Conservation (phyloP, 1,140 invertebrate species). For the Kradibia gibbosae region DNA sequence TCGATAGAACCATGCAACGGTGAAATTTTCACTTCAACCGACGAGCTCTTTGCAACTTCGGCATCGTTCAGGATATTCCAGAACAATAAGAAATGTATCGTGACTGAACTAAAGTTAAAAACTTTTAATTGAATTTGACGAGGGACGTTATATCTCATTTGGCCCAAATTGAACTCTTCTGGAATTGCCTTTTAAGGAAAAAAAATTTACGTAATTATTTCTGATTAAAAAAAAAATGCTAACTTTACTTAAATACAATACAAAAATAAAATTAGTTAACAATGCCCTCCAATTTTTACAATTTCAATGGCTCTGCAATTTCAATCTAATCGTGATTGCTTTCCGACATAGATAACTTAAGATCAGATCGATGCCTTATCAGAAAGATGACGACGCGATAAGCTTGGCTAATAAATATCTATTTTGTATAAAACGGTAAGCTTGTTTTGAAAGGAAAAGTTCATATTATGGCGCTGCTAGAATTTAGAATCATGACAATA, state of each 20-base stretch:
- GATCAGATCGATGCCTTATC: too few relatives aligned
- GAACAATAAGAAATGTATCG: conserved; percentile 56
- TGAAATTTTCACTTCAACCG: conserved; percentile 55
- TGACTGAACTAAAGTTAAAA: conserved; percentile 59
- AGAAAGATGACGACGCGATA: too few relatives aligned
- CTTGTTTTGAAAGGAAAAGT: too few relatives aligned
- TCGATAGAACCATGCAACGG: conserved; percentile 52
- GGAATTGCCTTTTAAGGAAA: conserved; percentile 56
- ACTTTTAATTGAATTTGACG: conserved; percentile 54
- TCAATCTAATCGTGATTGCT: too few relatives aligned
- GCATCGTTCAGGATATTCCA: conserved; percentile 44
- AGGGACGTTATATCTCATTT: conserved; percentile 51
- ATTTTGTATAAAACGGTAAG: too few relatives aligned
- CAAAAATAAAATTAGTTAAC: too few relatives aligned
- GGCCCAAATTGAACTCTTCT: conserved; percentile 56
- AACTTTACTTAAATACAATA: not conserved
- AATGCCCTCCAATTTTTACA: too few relatives aligned
- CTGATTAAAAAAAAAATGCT: not conserved
- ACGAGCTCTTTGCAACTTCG: conserved; percentile 40
- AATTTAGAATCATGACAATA: too few relatives aligned
- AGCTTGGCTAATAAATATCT: too few relatives aligned
- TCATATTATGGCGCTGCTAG: too few relatives aligned
- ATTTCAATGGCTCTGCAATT: not conserved
- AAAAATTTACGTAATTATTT: conserved; percentile 6
- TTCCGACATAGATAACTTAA: too few relatives aligned